Conservation (phyloP, 2,888 invertebrate genomes). For the Sphecodes monilicornis region DNA sequence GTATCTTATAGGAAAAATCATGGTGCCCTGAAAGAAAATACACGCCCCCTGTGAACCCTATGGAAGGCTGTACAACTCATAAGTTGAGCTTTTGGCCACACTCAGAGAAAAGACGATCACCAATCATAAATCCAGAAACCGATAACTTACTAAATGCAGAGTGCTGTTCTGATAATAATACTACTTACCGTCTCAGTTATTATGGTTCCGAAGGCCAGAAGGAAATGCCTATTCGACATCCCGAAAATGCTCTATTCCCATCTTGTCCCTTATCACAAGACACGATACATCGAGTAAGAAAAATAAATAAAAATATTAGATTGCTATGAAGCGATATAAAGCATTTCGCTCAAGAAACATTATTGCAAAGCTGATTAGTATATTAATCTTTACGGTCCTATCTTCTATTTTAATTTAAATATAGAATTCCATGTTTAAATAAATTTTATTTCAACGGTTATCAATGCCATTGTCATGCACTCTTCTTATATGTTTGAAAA, state of each 20-base stretch:
- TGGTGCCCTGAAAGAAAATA: slow-evolving; percentile 74
- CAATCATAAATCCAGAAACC: slow-evolving; percentile 63
- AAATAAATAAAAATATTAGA: not conserved
- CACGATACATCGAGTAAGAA: slow-evolving; percentile 77
- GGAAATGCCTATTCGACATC: slow-evolving; percentile 68
- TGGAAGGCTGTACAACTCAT: slow-evolving; percentile 80
- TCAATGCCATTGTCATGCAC: too few relatives aligned
- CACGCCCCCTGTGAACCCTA: slow-evolving; percentile 69
- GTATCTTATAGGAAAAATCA: slow-evolving; percentile 69
- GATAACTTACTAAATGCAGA: slow-evolving; percentile 78
- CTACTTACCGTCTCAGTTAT: slow-evolving; percentile 81
- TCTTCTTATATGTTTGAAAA: too few relatives aligned
- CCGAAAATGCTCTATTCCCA: slow-evolving; percentile 68
- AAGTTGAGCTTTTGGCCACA: slow-evolving; percentile 81
- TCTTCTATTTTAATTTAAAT: too few relatives aligned
- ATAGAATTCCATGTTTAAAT: too few relatives aligned
- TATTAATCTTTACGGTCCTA: too few relatives aligned
- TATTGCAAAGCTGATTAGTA: too few relatives aligned
- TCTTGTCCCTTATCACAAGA: slow-evolving; percentile 77
- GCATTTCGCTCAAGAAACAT: too few relatives aligned
- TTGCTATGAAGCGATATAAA: too few relatives aligned
- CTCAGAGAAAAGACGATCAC: slow-evolving; percentile 67
- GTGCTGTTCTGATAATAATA: slow-evolving; percentile 79
- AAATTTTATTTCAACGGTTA: too few relatives aligned
- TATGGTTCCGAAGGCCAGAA: slow-evolving; percentile 77